Evolutionary conservation across 2,888 invertebrate genomes (phyloP), one percentile per base, ranked within the genome.

Genomic region (Drosophila mimetica): DNA sequence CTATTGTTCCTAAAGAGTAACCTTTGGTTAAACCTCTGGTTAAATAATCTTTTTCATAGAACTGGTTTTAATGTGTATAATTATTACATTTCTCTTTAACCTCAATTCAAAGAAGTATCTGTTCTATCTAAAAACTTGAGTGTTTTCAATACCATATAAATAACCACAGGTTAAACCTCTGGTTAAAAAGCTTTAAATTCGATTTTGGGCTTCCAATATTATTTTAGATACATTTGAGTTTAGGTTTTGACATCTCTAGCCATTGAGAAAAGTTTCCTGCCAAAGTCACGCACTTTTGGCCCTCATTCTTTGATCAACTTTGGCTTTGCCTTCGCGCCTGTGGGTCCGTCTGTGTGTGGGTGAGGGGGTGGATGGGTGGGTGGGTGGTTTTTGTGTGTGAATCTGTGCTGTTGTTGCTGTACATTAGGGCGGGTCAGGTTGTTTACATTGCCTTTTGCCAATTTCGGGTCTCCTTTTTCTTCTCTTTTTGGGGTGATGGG

Each of bases 381-480:
- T 50, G 11, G 30, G 30, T 30, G 32, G 32, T 54, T 20, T 2
- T 7, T 50, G 37, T 42, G 14, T 52, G 13, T 52, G 34, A 39
- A 32, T 59, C 25, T 42, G 47, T 47, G 60, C n/a, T 67, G 41
- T 57, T 76, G 75, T 61, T 76, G 70, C 63, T 66, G 63, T 79
- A 72, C 61, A 73, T 84, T 84, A 80, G 75, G 84, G 84, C 88
- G 88, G 84, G 84, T 84, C 84, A 88, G 88, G 88, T 83, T 86
- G 80, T 74, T 77, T 60, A 71, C 64, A 57, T 20, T 71, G 57
- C 66, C 34, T 57, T 28, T 67, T 20, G 41, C 66, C 53, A 36
- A 36, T 42, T 25, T 59, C 34, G 47, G 64, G 7, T 41, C 7
- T 39, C 28, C 41, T n/a, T 42, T 34, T 14, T 37, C 28, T 44